Conservation (phyloP, 2,797 vertebrate species). For the Paramormyrops hopkinsi region DNA sequence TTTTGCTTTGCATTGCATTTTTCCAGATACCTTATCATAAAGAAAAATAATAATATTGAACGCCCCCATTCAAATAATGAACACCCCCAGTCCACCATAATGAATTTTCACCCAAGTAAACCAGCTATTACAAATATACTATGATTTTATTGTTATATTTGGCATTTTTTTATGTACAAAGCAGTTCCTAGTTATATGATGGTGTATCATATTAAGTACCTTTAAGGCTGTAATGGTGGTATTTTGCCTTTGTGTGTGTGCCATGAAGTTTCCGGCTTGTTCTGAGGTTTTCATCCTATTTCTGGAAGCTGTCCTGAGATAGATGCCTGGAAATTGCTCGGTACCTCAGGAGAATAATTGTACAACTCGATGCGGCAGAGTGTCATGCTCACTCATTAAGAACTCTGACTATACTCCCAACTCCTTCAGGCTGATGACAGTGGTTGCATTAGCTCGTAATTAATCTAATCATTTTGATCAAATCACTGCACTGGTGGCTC, state of each 20-base stretch:
- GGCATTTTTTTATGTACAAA: neutral
- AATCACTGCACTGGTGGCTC: neutral
- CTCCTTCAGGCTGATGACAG: neutral
- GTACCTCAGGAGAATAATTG: neutral
- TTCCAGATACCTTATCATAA: neutral
- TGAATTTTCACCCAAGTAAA: neutral
- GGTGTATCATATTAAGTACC: neutral
- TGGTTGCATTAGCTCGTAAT: neutral
- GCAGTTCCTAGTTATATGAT: neutral
- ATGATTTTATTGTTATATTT: neutral
- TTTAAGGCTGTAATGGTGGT: neutral
- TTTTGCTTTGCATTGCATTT: neutral
- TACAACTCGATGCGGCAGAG: neutral
- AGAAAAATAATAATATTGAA: neutral
- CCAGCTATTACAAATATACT: neutral
- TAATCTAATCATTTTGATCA: neutral
- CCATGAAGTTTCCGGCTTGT: neutral
- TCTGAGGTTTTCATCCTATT: neutral
- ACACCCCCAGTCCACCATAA: neutral
- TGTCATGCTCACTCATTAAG: neutral
- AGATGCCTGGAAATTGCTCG: neutral
- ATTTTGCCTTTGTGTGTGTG: neutral
- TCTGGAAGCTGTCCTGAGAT: neutral
- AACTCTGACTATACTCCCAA: neutral
- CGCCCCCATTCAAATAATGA: neutral